Evolutionary conservation across 92 coral and sea anemone species (phyloP).

Genomic region (Porites rus): DNA sequence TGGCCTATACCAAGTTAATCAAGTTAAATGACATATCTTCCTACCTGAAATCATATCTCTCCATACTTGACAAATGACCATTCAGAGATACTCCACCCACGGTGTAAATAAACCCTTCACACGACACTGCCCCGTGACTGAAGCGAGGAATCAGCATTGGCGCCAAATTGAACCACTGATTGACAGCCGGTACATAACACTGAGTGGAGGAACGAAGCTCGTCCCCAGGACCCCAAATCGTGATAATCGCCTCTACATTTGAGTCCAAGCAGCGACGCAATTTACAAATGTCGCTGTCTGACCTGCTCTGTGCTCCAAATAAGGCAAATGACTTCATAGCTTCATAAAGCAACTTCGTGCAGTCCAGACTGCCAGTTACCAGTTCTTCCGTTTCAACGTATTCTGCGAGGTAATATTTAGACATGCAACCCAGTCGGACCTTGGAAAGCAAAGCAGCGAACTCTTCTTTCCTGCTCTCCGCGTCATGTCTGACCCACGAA

Average conservation of each 20-base stretch:
- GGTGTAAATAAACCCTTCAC: conserved; percentile 90
- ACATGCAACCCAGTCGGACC: conserved; percentile 83
- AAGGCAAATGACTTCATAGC: conserved; percentile 88
- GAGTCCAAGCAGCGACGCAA: conserved; percentile 65
- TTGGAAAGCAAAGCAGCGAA: conserved; percentile 76
- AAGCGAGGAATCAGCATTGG: conserved; percentile 96
- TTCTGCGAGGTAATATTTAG: conserved; percentile 84
- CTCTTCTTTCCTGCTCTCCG: conserved; percentile 51
- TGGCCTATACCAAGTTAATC: background rate
- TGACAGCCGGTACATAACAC: conserved; percentile 87
- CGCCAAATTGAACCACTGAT: conserved; percentile 95
- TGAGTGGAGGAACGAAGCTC: conserved; percentile 95
- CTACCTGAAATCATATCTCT: conserved; percentile 80
- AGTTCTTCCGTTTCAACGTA: conserved; percentile 83
- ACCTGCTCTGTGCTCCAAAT: conserved; percentile 32
- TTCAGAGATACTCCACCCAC: conserved; percentile 96
- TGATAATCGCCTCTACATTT: conserved; percentile 85
- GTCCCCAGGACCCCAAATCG: conserved; percentile 98
- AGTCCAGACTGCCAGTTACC: conserved; percentile 69
- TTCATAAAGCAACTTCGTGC: conserved; percentile 78
- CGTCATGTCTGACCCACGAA: conserved; percentile 90
- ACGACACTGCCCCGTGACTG: conserved; percentile 96
- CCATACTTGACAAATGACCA: conserved; percentile 94
- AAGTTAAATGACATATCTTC: background rate
- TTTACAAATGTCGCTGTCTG: conserved; percentile 54